Conservation (phyloP, 2,797 vertebrate genomes). For the Hephaestus fuliginosus region DNA sequence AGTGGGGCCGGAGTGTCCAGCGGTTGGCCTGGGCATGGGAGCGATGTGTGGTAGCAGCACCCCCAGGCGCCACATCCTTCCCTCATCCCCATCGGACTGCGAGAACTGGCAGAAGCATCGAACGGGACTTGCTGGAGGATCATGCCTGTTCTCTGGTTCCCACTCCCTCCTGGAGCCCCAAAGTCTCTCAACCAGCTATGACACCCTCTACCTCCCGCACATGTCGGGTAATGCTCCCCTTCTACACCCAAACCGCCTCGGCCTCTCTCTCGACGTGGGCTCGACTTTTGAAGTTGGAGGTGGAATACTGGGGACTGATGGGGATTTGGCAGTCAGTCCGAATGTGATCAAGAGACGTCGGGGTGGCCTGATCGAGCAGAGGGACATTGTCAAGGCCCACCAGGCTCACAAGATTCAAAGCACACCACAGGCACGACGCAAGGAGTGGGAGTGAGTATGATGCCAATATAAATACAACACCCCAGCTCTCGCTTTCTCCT, state of each 20-base stretch:
- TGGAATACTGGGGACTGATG: conserved; percentile 77
- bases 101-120: conserved; percentile 92
- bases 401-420: conserved; percentile 98
- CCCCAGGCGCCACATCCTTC: conserved; percentile 81
- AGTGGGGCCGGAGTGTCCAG: conserved; percentile 38
- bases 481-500: neutral
- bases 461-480: neutral
- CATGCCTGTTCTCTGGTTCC: conserved; percentile 67
- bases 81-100: conserved; percentile 82
- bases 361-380: conserved; percentile 95
- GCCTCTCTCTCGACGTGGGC: conserved; percentile 77
- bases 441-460: conserved; percentile 98
- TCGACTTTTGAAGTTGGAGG: conserved; percentile 74
- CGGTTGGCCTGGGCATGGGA: conserved; percentile 48
- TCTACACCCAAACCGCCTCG: conserved; percentile 59
- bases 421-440: conserved; percentile 96
- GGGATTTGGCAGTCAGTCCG: conserved; percentile 89
- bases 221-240: conserved; percentile 59
- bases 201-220: conserved; percentile 86
- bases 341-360: conserved; percentile 93
- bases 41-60: conserved; percentile 74
- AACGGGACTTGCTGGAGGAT: conserved; percentile 78
- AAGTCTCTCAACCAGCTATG: conserved; percentile 85
- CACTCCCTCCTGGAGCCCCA: conserved; percentile 87
- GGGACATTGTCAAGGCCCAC: conserved; percentile 96